Evolutionary conservation across 2,113 vertebrate species (phyloP).

Genomic region (Glaucomys volans): DNA sequence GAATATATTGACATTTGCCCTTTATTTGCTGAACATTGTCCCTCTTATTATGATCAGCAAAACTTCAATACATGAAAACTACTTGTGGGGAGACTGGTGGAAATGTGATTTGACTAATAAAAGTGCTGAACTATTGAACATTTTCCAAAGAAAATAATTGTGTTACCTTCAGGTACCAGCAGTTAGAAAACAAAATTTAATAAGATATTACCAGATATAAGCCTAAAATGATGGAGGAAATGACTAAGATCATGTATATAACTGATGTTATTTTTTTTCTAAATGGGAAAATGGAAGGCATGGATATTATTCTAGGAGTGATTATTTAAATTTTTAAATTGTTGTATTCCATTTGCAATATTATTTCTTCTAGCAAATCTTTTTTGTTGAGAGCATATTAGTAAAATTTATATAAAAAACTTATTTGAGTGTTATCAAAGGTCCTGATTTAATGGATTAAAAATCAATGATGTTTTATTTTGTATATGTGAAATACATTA

Average conservation of each 20-base stretch:
- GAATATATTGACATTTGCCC: not conserved
- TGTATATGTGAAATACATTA: not conserved
- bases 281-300: conserved; percentile 18
- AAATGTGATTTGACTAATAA: conserved; percentile 46
- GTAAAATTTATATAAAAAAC: conserved; percentile 38
- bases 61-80: not conserved
- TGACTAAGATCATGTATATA: not conserved
- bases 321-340: conserved; percentile 44
- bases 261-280: conserved; percentile 33
- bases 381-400: not conserved
- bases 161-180: conserved; percentile 39
- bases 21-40: not conserved
- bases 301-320: conserved; percentile 26
- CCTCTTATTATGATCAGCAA: not conserved
- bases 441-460: conserved; percentile 42
- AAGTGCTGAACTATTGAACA: conserved; percentile 31
- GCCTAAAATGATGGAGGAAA: conserved; percentile 30
- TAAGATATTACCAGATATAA: conserved; percentile 31
- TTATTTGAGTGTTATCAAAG: conserved; percentile 42
- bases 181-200: conserved; percentile 40
- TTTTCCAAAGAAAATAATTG: conserved; percentile 60
- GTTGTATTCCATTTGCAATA: not conserved
- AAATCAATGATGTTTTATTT: conserved; percentile 17
- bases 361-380: not conserved
- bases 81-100: conserved; percentile 40